Base-by-base conservation (phyloP, 2,797 vertebrate genomes). In the Poecile montanus region DNA sequence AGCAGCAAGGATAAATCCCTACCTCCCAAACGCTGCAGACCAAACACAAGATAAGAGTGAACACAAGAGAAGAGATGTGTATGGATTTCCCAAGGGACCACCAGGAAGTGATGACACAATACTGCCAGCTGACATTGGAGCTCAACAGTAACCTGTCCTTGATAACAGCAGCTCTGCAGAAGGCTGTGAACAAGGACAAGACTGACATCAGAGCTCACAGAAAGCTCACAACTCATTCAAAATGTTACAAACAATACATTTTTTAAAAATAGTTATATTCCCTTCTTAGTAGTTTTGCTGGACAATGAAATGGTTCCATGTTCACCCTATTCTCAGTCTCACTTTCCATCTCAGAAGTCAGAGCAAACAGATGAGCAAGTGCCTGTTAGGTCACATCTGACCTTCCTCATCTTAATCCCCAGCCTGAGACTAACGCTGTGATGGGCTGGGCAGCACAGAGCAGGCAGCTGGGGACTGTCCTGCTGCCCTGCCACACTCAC, bases 41-140 rank as follows among this genome's bases (percentile, higher is more conserved):
- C 80, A 92, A 94, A 94, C 95, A 95, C 12, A 2, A 75, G 95
- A 93, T 85, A 94, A 40, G 38, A 40, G 38, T 40, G 38, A 40
- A 40, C 13, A 40, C 38, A 40, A 40, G 38, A 40, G 6, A 40
- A 13, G 38, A 40, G 38, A 40, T 8, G 21, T 11, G 18, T 48
- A 62, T 71, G 87, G 67, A 22, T 50, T 73, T 91, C 75, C 79
- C n/a, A 1, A 23, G 21, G 72, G 68, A 91, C 4, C 84, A 34
- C 65, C 0, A 25, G 67, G 74, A 76, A 78, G 70, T 29, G 4
- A 61, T 25, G 80, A 63, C 71, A 51, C 65, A n/a, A 60, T 0
- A 0, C 3, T 86, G 65, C 34, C 34, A 34, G 34, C 34, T 27
- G 1, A 13, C 38, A 44, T 25, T 0, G 0, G 71, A 89, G 84